Conservation (phyloP, 2,797 vertebrate genomes). For the Melanotaenia maccullochi region DNA sequence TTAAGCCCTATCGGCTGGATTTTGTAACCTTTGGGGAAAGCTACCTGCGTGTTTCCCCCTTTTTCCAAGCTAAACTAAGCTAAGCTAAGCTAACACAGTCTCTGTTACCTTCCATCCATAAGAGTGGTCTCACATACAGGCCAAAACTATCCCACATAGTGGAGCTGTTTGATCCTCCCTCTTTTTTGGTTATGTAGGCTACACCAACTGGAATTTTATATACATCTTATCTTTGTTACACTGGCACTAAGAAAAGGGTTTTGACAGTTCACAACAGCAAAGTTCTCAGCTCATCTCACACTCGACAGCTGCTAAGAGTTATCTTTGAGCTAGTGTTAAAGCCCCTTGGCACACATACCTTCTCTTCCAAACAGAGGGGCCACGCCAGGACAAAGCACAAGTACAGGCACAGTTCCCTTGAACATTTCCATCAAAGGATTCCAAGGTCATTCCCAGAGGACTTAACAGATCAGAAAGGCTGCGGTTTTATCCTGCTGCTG, state of each 20-base stretch:
- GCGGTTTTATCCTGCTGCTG: slow-evolving; percentile 35
- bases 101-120: not conserved
- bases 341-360: slow-evolving; percentile 53
- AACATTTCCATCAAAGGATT: slow-evolving; percentile 67
- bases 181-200: not conserved
- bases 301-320: slow-evolving; percentile 77
- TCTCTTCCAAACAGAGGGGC: slow-evolving; percentile 37
- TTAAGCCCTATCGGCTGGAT: not conserved
- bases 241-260: slow-evolving; percentile 45
- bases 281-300: slow-evolving; percentile 67
- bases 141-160: not conserved
- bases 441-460: slow-evolving; percentile 68
- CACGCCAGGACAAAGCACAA: slow-evolving; percentile 56
- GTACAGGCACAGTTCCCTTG: slow-evolving; percentile 27
- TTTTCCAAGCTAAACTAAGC: not conserved
- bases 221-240: slow-evolving; percentile 14
- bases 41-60: not conserved
- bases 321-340: slow-evolving; percentile 68
- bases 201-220: not conserved
- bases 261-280: slow-evolving; percentile 53
- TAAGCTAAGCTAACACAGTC: not conserved
- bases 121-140: not conserved
- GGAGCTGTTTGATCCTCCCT: not conserved
- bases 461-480: slow-evolving; percentile 61
- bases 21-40: not conserved